Evolutionary conservation across 1,140 invertebrate species (phyloP), one percentile per base, ranked within the genome.

Genomic region (Hypsibius dujardini): DNA sequence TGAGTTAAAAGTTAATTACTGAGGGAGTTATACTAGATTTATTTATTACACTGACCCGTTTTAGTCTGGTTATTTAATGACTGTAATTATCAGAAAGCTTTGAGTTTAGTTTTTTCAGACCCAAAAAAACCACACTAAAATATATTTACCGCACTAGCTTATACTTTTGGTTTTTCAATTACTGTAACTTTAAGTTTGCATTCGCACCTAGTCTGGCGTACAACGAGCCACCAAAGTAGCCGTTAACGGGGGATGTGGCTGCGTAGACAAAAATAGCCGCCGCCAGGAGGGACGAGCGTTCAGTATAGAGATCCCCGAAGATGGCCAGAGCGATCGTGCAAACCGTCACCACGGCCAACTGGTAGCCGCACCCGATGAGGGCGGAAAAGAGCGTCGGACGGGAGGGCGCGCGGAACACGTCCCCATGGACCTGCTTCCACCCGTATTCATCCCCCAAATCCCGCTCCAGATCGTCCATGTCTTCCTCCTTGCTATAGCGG

Each of bases 371-470:
- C 69, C 95, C 96, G 76, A 98, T 86, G 2, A 98, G 80, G 46
- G 94, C 89, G 28, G 93, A 94, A 78, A 99, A 98, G 45, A 98
- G 75, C 73, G 95, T 85, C 0, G 92, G 84, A 80, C 93, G 86
- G 46, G 90, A 87, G 1, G 94, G 90, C 28, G 93, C 88, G 72
- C 96, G 83, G 77, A 98, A 99, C 1, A 99, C 95, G 83, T 98
- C 95, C 1, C 95, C 95, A 82, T 98, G 95, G 70, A 99, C 50
- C 82, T 98, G 95, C 77, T 99, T 99, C 96, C 96, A 99, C 12
- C 96, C 95, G 82, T 99, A 98, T 78, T 98, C 96, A 83, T 99
- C 95, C 14, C 95, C 95, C 59, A 98, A 84, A 82, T 99, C 95
- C 75, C 90, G 84, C 79, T 95, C 92, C 87, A 97, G 92, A 77